Evolutionary conservation across 2,797 vertebrate species (phyloP), one percentile per base, ranked within the genome.

Genomic region (Rhinella marina): DNA sequence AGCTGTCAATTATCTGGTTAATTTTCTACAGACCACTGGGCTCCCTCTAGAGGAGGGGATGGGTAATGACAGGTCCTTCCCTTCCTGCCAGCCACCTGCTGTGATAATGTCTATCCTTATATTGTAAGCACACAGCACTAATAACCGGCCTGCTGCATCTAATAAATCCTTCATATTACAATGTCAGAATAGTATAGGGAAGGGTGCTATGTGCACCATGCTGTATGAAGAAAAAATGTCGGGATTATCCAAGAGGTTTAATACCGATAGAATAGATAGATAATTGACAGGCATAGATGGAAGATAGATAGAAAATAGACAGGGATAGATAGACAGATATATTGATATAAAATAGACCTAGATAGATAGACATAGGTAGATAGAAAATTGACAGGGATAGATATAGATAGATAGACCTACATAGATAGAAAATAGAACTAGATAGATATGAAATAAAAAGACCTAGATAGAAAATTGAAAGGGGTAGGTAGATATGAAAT

Each of bases 1-100:
- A 82, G 29, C 25, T 86, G 88, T 83, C 88, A 86, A 29, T 54
- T 19, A 66, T 41, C 77, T 3, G 11, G 25, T 12, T 27, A 8
- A 78, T 57, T 52, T 19, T 78, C 29, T 23, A 3, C 8, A 86
- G 78, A 66, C 70, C 14, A 17, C 16, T 5, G 9, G 14, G 81
- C 81, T 70, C 88, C 88, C 88, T 78, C 88, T 89, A 82, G 80
- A 86, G 85, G 85, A 17, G 1, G 62, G 14, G 19, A 11, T 56
- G 14, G 82, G 0, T 62, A 82, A 75, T 81, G 12, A 62, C 52
- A 56, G 27, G 32, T 23, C 27, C 64, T 59, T 29, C 54, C 48
- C 59, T 17, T 72, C 57, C 56, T 56, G 78, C 54, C 77, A 62
- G 32, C 54, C 13, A 61, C 54, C 64, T 27, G 64, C 25, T 70